Conservation (phyloP, 2,113 vertebrate species). For the Callipepla squamata region DNA sequence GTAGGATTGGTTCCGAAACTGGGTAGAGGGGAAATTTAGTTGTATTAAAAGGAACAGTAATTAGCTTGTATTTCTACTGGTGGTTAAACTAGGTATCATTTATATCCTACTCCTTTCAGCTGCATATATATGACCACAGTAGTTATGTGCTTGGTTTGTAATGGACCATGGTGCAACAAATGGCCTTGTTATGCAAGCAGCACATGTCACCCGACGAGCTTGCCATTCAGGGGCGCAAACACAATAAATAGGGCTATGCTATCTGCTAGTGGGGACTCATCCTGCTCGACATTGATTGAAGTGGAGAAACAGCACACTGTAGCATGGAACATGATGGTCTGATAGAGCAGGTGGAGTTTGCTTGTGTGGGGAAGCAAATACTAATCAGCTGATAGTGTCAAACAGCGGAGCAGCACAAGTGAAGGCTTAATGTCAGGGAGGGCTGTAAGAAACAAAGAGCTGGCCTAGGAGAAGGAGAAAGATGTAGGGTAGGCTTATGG, state of each 20-base stretch:
- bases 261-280: not conserved
- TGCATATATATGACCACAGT: not conserved
- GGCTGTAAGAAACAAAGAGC: slow-evolving; percentile 20
- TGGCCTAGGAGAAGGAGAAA: slow-evolving; percentile 21
- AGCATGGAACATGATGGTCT: not conserved
- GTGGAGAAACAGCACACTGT: not conserved
- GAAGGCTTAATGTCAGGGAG: slow-evolving; percentile 4
- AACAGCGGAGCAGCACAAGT: not conserved
- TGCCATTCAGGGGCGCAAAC: not conserved
- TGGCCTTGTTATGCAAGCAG: not conserved
- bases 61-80: not conserved
- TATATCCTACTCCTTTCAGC: not conserved
- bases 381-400: not conserved
- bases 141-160: not conserved
- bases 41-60: not conserved
- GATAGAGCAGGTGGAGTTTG: not conserved
- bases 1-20: not conserved
- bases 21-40: not conserved
- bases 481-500: slow-evolving; percentile 11
- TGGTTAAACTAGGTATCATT: not conserved
- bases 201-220: not conserved
- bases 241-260: not conserved
- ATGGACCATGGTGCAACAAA: not conserved
- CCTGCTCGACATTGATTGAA: not conserved
- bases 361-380: not conserved